Conservation (phyloP, 2,888 invertebrate genomes). For the Xanthia togata region DNA sequence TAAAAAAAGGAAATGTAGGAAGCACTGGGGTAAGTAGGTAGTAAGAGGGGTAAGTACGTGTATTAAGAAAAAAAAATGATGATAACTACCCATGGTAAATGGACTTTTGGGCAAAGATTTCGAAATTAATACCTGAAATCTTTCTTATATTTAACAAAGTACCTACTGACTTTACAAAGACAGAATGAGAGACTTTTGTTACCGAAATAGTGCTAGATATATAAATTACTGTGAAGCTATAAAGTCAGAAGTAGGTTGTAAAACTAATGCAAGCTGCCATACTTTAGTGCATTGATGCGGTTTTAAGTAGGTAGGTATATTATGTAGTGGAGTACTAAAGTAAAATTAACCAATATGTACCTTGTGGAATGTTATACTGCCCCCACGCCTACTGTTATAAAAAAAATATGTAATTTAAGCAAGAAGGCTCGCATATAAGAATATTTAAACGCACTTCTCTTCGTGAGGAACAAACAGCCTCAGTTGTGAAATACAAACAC, state of each 20-base stretch:
- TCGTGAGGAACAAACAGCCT: background rate
- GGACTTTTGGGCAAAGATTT: conserved; percentile 2
- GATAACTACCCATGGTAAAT: conserved; percentile 21
- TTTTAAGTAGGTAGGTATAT: background rate
- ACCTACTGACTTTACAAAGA: conserved; percentile 7
- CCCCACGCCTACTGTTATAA: background rate
- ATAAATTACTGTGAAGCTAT: conserved; percentile 38
- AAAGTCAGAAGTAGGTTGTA: conserved; percentile 33
- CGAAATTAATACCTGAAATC: conserved; percentile 2
- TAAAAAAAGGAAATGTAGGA: background rate
- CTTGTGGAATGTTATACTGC: background rate
- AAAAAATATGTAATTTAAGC: background rate
- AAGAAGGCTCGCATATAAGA: background rate
- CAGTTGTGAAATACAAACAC: background rate
- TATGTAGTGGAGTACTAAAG: background rate
- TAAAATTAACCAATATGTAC: conserved; percentile 1
- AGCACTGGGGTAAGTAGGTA: background rate
- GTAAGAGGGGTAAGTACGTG: background rate
- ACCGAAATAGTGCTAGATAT: conserved; percentile 7
- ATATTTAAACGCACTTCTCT: background rate
- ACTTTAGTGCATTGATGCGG: conserved; percentile 27
- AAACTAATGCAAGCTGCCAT: conserved; percentile 30
- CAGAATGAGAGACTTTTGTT: background rate
- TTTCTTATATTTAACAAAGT: background rate
- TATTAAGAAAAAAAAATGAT: conserved; percentile 8